Evolutionary conservation across 2,797 vertebrate genomes (phyloP), one percentile per base, ranked within the genome.

Genomic region (Sebastes minor): DNA sequence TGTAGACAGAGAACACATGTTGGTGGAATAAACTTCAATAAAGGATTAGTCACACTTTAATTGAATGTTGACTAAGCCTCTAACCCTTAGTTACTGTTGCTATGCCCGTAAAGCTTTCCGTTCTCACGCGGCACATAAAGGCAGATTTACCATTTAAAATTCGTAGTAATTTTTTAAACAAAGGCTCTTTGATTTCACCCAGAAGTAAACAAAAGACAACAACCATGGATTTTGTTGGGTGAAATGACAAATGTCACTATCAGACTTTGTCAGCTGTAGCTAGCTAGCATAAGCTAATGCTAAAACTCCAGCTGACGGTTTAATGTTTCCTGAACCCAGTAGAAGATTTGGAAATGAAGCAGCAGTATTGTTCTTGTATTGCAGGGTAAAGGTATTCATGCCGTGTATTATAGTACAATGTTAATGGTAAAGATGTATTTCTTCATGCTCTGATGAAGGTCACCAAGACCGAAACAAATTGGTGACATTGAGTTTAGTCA

Each of bases 21-120:
- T 35, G 35, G 49, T 2, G 32, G 52, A 42, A 62, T 49, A 27
- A 10, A 75, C 71, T 38, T 74, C 8, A 71, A 55, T 25, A 71
- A 38, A 68, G 20, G 28, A 72, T 56, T 46, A 60, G 35, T 81
- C 52, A 52, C 46, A 22, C 23, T 85, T 72, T 73, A 78, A 46
- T 30, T 62, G 23, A 30, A 7, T 13, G 23, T 64, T 72, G 28
- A 11, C 23, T n/a, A 14, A 38, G 13, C 32, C 8, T 3, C 4
- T 4, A 22, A 30, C 30, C 46, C 10, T 35, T 66, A 35, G 52
- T 35, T 30, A 33, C 53, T 33, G 23, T 77, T 52, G 20, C 38
- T 52, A 22, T 0, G 27, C 13, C 28, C 28, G 0, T 27, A 12
- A 71, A 8, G 49, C 11, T 59, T 67, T 20, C 5, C 4, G 2